A percentile compares a stretch with the other conserved stretches of the same genome.
phyloP scores from a whole-genome alignment of 2,113 vertebrate genomes.

The Thamnaconus septentrionalis region DNA sequence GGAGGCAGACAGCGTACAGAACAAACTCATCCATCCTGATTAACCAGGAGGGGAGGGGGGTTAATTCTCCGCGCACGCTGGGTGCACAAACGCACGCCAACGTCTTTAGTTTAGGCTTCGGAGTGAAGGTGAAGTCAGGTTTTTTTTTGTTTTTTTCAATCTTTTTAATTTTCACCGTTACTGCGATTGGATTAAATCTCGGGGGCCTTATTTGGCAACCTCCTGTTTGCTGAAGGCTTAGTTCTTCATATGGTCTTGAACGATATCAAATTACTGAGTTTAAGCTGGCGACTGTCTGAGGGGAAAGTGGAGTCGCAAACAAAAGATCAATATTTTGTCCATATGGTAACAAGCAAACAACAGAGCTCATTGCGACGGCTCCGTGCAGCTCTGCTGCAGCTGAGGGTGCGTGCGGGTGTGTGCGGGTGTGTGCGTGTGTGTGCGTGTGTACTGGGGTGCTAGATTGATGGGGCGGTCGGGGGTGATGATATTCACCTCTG shows the following conservation, averaged over 20 bases:
- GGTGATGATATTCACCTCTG: conserved; percentile 96
- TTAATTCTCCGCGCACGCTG: not conserved
- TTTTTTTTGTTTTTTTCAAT: not conserved
- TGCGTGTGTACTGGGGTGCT: not conserved
- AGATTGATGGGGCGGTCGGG: not conserved
- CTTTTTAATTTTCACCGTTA: no score
- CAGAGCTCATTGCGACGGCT: no score
- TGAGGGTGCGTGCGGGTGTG: not conserved
- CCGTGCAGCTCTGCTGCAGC: not conserved
- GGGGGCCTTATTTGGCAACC: no score
- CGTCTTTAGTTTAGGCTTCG: conserved; percentile 5
- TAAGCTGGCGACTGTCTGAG: no score
- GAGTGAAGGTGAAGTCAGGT: not conserved
- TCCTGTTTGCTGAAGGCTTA: no score
- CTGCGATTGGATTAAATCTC: not conserved
- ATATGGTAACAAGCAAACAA: no score
- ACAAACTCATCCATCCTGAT: conserved; percentile 62
- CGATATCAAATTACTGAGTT: no score
- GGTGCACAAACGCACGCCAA: conserved; percentile 1
- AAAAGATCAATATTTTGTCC: no score
- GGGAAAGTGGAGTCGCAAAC: no score
- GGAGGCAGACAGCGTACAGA: conserved; percentile 46
- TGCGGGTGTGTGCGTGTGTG: not conserved
- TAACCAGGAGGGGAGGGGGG: conserved; percentile 40
- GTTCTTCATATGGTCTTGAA: no score